phyloP scores from a whole-genome alignment of 2,888 invertebrate genomes.

The Lathronympha strigana region DNA sequence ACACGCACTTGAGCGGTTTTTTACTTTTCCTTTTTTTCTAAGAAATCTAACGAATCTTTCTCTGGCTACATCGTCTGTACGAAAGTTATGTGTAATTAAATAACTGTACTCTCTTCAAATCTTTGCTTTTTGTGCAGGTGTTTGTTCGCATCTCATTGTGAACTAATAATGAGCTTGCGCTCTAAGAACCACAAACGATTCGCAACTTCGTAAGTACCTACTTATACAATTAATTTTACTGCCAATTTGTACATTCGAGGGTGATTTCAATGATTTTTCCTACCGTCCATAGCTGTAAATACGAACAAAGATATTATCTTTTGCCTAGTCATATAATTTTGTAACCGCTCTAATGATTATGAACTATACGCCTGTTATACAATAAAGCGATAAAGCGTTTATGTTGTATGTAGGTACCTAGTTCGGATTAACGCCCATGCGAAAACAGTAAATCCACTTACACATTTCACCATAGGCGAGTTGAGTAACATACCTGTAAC shows the following conservation, averaged over 20 bases:
- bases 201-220: constrained; percentile 9
- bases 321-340: constrained; percentile 1
- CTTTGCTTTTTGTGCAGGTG: background rate
- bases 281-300: background rate
- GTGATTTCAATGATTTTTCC: constrained; percentile 1
- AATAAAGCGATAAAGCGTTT: constrained; percentile 15
- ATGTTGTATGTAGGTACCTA: constrained; percentile 13
- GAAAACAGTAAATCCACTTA: constrained; percentile 46
- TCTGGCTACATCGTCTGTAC: no score
- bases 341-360: background rate
- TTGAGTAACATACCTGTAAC: constrained; percentile 73
- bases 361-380: constrained; percentile 13
- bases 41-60: no score
- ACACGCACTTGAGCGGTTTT: no score
- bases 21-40: no score
- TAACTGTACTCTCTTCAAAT: background rate
- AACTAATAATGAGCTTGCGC: background rate
- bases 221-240: background rate
- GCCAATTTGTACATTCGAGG: constrained; percentile 6
- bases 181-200: background rate
- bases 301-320: constrained; percentile 5
- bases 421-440: constrained; percentile 10
- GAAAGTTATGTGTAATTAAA: background rate
- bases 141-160: background rate
- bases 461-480: constrained; percentile 52